Conservation (phyloP, 2,888 invertebrate genomes). For the Acholoe squamosa region DNA sequence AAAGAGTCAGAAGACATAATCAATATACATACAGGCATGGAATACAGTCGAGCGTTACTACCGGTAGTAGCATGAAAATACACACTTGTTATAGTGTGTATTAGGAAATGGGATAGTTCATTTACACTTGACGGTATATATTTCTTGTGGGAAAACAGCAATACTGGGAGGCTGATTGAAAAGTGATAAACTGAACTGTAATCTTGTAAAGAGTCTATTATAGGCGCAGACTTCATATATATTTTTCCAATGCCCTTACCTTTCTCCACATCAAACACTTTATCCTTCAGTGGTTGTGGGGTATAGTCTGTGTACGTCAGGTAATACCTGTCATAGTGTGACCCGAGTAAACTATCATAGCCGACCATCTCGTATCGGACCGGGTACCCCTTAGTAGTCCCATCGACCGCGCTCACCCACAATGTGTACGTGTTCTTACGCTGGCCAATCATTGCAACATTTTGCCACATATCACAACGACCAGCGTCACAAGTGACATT, state of each 20-base stretch:
- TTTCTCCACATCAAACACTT: slow-evolving; percentile 73
- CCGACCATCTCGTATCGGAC: slow-evolving; percentile 96
- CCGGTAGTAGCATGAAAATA: too few relatives aligned
- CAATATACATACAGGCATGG: too few relatives aligned
- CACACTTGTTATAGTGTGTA: too few relatives aligned
- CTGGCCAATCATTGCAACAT: slow-evolving; percentile 88
- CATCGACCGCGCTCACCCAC: slow-evolving; percentile 86
- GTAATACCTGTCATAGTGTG: slow-evolving; percentile 97
- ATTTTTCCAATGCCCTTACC: slow-evolving; percentile 75
- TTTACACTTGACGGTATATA: too few relatives aligned
- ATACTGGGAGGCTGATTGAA: too few relatives aligned
- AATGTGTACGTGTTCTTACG: slow-evolving; percentile 94
- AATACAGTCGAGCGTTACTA: too few relatives aligned
- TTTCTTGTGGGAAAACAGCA: too few relatives aligned
- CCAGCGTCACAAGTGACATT: slow-evolving; percentile 87
- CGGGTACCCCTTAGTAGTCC: slow-evolving; percentile 82
- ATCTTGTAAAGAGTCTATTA: too few relatives aligned
- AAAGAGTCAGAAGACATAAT: too few relatives aligned
- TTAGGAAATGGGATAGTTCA: too few relatives aligned
- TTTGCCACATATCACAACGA: slow-evolving; percentile 90
- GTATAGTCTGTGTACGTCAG: slow-evolving; percentile 89
- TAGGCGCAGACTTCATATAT: too few relatives aligned
- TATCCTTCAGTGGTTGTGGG: slow-evolving; percentile 67
- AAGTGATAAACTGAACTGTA: too few relatives aligned
- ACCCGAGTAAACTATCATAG: slow-evolving; percentile 94